Evolutionary conservation across 2,113 vertebrate genomes (phyloP).

Genomic region (Pygoscelis antarcticus): DNA sequence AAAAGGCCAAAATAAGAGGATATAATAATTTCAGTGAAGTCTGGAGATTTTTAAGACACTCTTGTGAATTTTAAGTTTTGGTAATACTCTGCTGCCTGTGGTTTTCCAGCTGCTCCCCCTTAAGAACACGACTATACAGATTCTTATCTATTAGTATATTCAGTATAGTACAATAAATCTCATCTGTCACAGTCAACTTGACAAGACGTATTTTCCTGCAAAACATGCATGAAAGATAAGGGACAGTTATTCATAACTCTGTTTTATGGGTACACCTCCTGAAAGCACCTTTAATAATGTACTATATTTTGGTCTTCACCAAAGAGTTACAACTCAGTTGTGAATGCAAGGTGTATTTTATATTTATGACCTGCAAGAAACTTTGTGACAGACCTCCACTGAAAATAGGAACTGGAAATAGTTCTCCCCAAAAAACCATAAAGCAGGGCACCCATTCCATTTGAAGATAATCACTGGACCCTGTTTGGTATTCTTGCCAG

Average conservation of each 20-base stretch:
- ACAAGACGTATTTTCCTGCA: neutral
- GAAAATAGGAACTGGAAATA: neutral
- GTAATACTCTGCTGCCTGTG: neutral
- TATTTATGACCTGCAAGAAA: neutral
- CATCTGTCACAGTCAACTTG: neutral
- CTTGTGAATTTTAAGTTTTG: neutral
- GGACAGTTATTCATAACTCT: neutral
- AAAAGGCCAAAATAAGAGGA: neutral
- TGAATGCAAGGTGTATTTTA: neutral
- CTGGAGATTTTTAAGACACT: neutral
- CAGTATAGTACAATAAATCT: neutral
- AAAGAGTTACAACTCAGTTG: neutral
- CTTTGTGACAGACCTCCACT: neutral
- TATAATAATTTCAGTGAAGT: neutral
- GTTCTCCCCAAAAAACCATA: accelerated
- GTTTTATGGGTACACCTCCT: neutral
- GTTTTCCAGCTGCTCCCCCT: neutral
- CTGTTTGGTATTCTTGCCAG: neutral
- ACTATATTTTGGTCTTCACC: neutral
- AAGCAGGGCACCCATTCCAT: neutral
- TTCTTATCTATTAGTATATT: neutral
- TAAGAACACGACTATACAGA: neutral
- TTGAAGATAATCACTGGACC: neutral
- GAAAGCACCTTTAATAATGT: neutral
- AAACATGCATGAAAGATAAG: neutral